These are phyloP conservation scores for Hirudinaria manillensis DNA, from an alignment of 2,888 invertebrate species.

Conservation along the genomic window DNA sequence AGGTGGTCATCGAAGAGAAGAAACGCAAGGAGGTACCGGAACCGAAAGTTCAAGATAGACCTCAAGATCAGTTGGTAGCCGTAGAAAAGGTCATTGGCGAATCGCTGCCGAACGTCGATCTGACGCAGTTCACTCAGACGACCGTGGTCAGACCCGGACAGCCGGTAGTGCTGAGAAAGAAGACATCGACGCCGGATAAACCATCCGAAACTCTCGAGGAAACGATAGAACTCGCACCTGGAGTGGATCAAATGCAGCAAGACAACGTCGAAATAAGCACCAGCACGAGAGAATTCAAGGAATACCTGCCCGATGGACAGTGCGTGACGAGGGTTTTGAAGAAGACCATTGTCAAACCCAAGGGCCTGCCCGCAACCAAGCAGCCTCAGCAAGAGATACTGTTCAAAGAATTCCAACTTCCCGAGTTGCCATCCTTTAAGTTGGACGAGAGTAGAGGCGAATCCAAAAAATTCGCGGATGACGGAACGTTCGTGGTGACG, in stretches of 20 bases:
- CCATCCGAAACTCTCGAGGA: slow-evolving; percentile 22
- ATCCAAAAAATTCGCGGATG: background rate
- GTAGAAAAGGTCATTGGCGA: background rate
- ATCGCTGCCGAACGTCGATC: background rate
- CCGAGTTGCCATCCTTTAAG: slow-evolving; percentile 13
- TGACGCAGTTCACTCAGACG: background rate
- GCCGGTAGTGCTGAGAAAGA: background rate
- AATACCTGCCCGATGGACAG: background rate
- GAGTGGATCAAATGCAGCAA: background rate
- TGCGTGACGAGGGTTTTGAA: background rate
- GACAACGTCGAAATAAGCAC: background rate
- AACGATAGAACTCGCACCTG: slow-evolving; percentile 2
- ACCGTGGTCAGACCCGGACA: background rate
- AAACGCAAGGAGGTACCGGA: background rate
- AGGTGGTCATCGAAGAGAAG: background rate
- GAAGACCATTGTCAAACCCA: slow-evolving; percentile 24
- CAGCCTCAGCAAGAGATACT: slow-evolving; percentile 5
- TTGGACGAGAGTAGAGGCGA: background rate
- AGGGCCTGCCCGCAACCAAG: background rate
- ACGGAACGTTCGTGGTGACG: slow-evolving; percentile 10
- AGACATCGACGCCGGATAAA: background rate
- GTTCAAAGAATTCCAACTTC: background rate
- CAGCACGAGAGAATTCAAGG: slow-evolving; percentile 8
- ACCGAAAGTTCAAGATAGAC: background rate
- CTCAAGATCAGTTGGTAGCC: background rate